A percentile compares a stretch with the other conserved stretches of the same genome.
phyloP scores from a whole-genome alignment of 2,113 vertebrate genomes.

The Ornithorhynchus anatinus region DNA sequence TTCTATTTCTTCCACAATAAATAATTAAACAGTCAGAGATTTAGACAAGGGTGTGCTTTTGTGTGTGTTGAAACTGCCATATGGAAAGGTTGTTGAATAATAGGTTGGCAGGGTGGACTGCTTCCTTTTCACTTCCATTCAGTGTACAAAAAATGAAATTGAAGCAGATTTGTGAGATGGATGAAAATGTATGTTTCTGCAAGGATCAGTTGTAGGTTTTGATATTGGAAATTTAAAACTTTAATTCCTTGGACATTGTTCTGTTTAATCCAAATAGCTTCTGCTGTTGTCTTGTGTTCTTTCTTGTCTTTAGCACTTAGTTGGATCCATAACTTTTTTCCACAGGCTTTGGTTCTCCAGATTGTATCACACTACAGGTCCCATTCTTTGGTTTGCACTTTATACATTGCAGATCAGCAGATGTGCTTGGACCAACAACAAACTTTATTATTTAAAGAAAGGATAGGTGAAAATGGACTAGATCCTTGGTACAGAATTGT shows the following conservation, averaged over 20 bases:
- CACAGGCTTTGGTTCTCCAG: no score
- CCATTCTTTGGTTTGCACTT: no score
- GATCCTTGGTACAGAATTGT: not conserved
- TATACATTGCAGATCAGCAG: no score
- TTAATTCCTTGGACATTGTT: not conserved
- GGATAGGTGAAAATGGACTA: not conserved
- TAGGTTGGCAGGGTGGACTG: not conserved
- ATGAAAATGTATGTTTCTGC: no score
- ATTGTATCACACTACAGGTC: no score
- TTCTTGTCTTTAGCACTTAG: not conserved
- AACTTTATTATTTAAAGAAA: not conserved
- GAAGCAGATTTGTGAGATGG: not conserved
- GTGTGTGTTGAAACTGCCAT: not conserved
- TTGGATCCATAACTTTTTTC: no score
- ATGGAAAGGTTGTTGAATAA: not conserved
- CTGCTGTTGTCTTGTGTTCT: not conserved
- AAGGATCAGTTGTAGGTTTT: no score
- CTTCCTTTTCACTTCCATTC: conserved; percentile 34
- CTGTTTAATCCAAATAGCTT: not conserved
- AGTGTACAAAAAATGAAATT: not conserved
- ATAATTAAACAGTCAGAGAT: not conserved
- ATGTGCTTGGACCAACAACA: not conserved
- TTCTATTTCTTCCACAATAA: not conserved
- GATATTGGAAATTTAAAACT: no score
- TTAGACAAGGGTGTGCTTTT: not conserved